These are phyloP conservation scores for Drosophila hawaiiensis DNA, from an alignment of 2,888 invertebrate species.

Conservation along the genomic window DNA sequence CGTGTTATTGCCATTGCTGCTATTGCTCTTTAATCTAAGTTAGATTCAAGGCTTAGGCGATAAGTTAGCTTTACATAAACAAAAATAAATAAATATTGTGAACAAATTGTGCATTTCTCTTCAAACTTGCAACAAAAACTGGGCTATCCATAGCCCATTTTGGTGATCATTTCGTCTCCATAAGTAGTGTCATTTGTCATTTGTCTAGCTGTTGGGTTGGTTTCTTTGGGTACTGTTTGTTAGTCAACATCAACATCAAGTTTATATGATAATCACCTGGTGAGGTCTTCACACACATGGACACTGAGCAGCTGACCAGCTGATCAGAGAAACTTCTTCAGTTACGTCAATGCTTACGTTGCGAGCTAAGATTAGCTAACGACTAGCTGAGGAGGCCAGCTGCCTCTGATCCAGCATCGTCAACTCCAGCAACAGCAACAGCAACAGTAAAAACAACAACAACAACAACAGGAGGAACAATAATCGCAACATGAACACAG, in stretches of 20 bases:
- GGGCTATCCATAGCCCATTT: too few relatives aligned
- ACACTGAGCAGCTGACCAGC: background rate
- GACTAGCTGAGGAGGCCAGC: constrained; percentile 10
- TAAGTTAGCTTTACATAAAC: too few relatives aligned
- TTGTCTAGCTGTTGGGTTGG: background rate
- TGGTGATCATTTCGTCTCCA: too few relatives aligned
- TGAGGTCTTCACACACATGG: background rate
- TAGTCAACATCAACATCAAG: background rate
- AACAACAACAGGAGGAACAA: background rate
- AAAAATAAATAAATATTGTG: too few relatives aligned
- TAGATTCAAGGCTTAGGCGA: too few relatives aligned
- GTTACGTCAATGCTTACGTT: constrained; percentile 56
- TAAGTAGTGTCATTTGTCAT: background rate
- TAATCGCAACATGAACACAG: constrained; percentile 24
- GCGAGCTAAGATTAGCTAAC: constrained; percentile 30
- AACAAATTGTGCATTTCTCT: too few relatives aligned
- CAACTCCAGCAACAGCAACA: constrained; percentile 1
- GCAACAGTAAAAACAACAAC: background rate
- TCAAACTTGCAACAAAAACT: too few relatives aligned
- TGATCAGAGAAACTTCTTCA: constrained; percentile 38
- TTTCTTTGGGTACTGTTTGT: background rate
- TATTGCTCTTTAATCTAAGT: background rate
- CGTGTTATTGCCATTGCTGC: background rate
- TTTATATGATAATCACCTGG: constrained; percentile 3
- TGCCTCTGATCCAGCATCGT: constrained; percentile 34